Conservation (phyloP, 2,888 invertebrate species). For the Catocala fraxini region DNA sequence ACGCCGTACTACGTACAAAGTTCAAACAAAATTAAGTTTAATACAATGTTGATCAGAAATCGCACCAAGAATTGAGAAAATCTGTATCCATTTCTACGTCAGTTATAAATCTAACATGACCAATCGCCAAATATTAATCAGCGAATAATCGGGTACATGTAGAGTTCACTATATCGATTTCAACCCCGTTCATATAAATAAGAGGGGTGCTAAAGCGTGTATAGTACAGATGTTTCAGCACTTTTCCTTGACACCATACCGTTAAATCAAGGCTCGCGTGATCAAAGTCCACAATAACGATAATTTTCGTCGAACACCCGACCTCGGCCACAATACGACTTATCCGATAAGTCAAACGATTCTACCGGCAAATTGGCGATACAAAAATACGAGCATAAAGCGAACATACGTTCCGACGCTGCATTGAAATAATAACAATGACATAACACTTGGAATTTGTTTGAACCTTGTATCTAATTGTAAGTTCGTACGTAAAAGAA, state of each 20-base stretch:
- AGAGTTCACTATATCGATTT: constrained; percentile 48
- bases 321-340: constrained; percentile 46
- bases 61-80: constrained; percentile 14
- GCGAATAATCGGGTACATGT: constrained; percentile 33
- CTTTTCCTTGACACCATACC: constrained; percentile 36
- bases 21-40: constrained; percentile 15
- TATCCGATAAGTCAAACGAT: constrained; percentile 44
- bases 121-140: constrained; percentile 26
- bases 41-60: constrained; percentile 15
- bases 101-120: constrained; percentile 32
- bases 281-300: constrained; percentile 40
- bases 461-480: constrained; percentile 26
- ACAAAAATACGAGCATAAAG: constrained; percentile 26
- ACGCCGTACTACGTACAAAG: constrained; percentile 9
- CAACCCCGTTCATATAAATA: constrained; percentile 33
- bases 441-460: constrained; percentile 24
- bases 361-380: constrained; percentile 23
- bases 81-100: constrained; percentile 7
- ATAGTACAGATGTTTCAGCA: constrained; percentile 34
- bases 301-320: constrained; percentile 46
- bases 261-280: constrained; percentile 37
- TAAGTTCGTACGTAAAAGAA: constrained; percentile 26
- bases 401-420: constrained; percentile 12
- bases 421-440: constrained; percentile 38
- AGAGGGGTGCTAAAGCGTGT: constrained; percentile 39